Base-by-base conservation (phyloP, 2,888 invertebrate genomes). In the Acanthosoma haemorrhoidale region DNA sequence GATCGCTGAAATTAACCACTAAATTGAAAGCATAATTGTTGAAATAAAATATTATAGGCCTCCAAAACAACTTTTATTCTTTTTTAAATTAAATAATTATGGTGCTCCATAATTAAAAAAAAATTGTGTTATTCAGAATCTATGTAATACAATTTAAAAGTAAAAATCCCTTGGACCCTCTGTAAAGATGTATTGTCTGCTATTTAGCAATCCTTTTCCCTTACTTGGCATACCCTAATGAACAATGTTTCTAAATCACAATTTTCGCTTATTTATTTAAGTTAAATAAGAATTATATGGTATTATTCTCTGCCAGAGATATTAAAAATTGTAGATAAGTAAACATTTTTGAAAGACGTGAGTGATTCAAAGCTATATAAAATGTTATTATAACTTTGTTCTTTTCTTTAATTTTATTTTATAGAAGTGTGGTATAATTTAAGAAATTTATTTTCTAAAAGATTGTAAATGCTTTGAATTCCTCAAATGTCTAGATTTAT, bases 301-400 rank as follows among this genome's bases (percentile, higher is more conserved):
- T 51, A 18, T 51, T 21, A n/a, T n/a, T n/a, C n/a, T n/a, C n/a
- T n/a, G 4, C 13, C 2, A 25, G 29, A 51, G 11, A 51, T n/a
- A 43, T 13, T 43, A 21, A 25, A 25, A 21, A 51, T 29, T 51
- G n/a, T 51, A 51, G 51, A 51, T 51, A n/a, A n/a, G n/a, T n/a
- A n/a, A n/a, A 13, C 29, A 51, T 25, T 25, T 51, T 8, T 25
- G 5, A n/a, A n/a, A 25, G 51, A 51, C 29, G 6, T 5, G 51
- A 51, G 51, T 51, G 25, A 51, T 51, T 25, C 51, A 51, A 51
- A 51, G 51, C 51, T 51, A n/a, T n/a, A n/a, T n/a, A n/a, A n/a
- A n/a, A n/a, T n/a, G 25, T 51, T 25, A 51, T 25, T 51, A n/a
- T n/a, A 25, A 25, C 29, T 25, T 51, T 25, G 5, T 51, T 29